Evolutionary conservation across 2,888 invertebrate species (phyloP), one percentile per base, ranked within the genome.

Genomic region (Nomada ruficornis): DNA sequence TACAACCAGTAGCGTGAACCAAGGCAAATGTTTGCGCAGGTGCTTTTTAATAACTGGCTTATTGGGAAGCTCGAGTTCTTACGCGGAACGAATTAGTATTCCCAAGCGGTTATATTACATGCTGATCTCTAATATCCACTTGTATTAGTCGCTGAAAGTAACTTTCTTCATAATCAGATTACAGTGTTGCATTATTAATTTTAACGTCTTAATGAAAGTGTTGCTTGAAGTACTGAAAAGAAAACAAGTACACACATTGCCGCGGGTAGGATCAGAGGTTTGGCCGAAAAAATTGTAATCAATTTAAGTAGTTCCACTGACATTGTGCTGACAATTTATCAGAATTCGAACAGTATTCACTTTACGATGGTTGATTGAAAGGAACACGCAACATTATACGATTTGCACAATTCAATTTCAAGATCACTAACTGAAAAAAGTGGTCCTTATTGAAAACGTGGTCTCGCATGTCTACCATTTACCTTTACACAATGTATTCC

Each of bases 1-100:
- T 10, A 44, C 18, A 42, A 57, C 5, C 57, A 26, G 50, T 29
- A 50, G 36, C 54, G 72, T 76, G 72, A 80, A 82, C 73, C 73
- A 72, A 65, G 18, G 72, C 65, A 59, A 47, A 29, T 77, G 83
- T 83, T 83, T 83, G 82, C 18, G 52, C 82, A 83, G 77, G 59
- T 83, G 83, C 50, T 70, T 77, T 64, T 74, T 57, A 67, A 50
- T 71, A 71, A 52, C 54, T 26, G 13, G 68, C 29, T 55, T 70
- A 52, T 36, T n/a, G 64, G 42, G 26, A 36, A 72, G 44, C 69
- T 80, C 62, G 77, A 82, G 81, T 69, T 81, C 67, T 71, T 20
- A 20, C 54, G 47, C 5, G 36, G 50, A 36, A 29, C 20, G 9
- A n/a, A 44, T 52, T 50, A n/a, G 23, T 42, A 67, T n/a, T 42